phyloP scores from a whole-genome alignment of 2,113 vertebrate genomes.

The Peromyscus californicus region DNA sequence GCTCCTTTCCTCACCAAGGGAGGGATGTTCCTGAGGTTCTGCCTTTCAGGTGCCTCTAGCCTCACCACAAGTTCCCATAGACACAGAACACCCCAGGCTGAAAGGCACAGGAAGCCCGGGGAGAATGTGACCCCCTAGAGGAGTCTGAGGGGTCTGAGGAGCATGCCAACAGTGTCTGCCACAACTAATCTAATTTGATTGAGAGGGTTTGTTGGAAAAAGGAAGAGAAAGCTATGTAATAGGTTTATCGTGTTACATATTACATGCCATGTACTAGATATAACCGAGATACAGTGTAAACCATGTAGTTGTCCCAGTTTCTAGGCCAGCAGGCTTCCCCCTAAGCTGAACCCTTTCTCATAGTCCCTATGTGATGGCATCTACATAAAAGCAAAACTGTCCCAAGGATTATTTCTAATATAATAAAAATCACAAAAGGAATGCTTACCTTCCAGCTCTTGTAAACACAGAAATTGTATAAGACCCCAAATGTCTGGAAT shows the following conservation, averaged over 20 bases:
- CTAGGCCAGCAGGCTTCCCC: neutral
- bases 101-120: neutral
- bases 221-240: neutral
- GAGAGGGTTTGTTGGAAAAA: neutral
- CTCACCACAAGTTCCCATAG: neutral
- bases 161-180: neutral
- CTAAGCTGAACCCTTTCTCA: neutral
- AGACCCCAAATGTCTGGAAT: conserved; percentile 92
- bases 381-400: neutral
- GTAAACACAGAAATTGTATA: conserved; percentile 93
- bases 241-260: neutral
- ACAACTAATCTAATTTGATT: neutral
- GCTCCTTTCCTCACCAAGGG: neutral
- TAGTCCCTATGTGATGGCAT: neutral
- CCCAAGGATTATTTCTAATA: neutral
- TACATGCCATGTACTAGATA: neutral
- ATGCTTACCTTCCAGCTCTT: conserved; percentile 87
- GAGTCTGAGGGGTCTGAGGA: neutral
- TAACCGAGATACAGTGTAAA: neutral
- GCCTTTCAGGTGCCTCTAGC: neutral
- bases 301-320: neutral
- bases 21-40: neutral
- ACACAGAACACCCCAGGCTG: neutral
- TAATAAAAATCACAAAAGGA: neutral
- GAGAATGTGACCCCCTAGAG: neutral